These are phyloP conservation scores for Liodrosophila aerea DNA, from an alignment of 2,888 invertebrate species.

Conservation along the genomic window DNA sequence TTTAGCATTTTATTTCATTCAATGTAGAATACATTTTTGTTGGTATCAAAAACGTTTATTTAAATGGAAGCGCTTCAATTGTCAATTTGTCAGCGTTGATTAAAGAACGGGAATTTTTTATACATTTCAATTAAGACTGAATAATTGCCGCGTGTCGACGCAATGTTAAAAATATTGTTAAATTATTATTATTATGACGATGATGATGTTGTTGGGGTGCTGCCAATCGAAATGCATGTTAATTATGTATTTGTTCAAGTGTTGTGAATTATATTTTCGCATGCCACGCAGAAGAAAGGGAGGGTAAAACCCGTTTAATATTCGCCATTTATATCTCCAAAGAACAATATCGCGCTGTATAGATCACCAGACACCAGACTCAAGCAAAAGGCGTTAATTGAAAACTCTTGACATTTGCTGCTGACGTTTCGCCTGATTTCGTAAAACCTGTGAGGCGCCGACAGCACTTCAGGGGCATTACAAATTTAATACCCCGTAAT, in stretches of 20 bases:
- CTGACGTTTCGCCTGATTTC: conserved; percentile 19
- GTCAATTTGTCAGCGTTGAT: conserved; percentile 74
- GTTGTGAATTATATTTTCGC: conserved; percentile 43
- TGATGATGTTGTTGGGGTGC: conserved; percentile 9
- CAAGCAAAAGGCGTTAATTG: conserved; percentile 57
- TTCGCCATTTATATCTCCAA: conserved; percentile 28
- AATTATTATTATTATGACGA: conserved; percentile 7
- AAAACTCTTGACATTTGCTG: conserved; percentile 51
- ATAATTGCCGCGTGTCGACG: conserved; percentile 60
- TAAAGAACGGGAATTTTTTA: conserved; percentile 61
- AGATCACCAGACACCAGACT: conserved; percentile 18
- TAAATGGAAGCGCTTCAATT: conserved; percentile 57
- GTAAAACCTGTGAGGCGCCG: conserved; percentile 3
- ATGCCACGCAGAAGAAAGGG: conserved; percentile 18
- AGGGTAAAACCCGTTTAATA: conserved; percentile 30
- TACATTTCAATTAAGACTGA: conserved; percentile 73
- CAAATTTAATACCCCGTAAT: background rate
- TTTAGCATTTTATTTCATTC: too few species aligned
- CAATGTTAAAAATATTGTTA: conserved; percentile 30
- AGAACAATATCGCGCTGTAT: conserved; percentile 35
- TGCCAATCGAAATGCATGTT: conserved; percentile 56
- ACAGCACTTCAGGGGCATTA: background rate
- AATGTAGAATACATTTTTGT: conserved; percentile 23
- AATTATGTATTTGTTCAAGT: conserved; percentile 62
- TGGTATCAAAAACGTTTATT: conserved; percentile 35